Base-by-base conservation (phyloP, 2,113 vertebrate genomes). In the Xenopus borealis region DNA sequence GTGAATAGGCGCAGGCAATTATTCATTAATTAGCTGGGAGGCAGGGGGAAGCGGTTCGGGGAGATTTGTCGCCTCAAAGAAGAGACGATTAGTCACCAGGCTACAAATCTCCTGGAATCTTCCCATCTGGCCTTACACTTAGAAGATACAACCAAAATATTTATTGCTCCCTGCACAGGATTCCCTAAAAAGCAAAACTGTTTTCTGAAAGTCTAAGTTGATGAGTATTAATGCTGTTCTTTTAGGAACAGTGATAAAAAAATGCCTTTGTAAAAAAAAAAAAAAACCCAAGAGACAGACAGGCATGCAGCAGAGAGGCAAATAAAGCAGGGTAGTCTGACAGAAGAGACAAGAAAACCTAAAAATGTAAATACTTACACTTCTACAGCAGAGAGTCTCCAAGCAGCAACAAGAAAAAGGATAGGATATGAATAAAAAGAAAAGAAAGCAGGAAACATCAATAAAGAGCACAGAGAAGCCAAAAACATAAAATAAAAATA, bases 361-460 rank as follows among this genome's bases (percentile, higher is more conserved):
- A 63, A 68, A 50, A 40, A 16, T 19, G 40, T 67, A 86, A 84
- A 82, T 96, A 98, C 95, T 97, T 95, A 98, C 96, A 91, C 94
- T 96, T 89, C 94, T 96, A 92, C 95, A 98, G 95, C 96, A 98
- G 87, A 97, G 91, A 92, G 92, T 95, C 96, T 97, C 94, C 95
- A 92, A 92, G 94, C 92, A 94, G 95, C 94, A 89, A 92, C 94
- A 90, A 86, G 87, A 86, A 89, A 40, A 89, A 83, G 87, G 78
- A 89, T 85, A 89, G 89, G 86, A 88, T 79, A 87, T 92, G 86
- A 91, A 91, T 85, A 86, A 88, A 71, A 87, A 87, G 62, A 79
- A 84, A 88, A 86, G 87, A 82, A 89, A 91, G 89, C 89, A 87
- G 81, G 2, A 85, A 80, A 82, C 81, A 81, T 85, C 82, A 82